Evolutionary conservation across 2,797 vertebrate genomes (phyloP).

Genomic region (Amblyopsis hoosieri): DNA sequence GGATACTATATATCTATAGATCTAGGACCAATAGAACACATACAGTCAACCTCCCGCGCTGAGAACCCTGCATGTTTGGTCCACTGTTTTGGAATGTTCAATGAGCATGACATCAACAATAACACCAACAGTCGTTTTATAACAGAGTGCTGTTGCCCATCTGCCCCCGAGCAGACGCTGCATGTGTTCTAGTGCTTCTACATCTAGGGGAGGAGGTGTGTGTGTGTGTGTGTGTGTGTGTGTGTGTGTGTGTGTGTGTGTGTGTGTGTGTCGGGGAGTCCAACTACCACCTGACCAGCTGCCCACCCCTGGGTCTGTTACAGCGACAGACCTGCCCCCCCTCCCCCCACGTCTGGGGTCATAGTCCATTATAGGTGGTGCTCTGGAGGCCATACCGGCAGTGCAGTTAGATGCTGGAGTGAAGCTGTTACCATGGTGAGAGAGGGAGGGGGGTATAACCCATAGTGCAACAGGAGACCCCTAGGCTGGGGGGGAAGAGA

Average conservation of each 20-base stretch:
- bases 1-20: slow-evolving; percentile 57
- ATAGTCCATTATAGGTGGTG: slow-evolving; percentile 53
- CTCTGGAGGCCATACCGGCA: slow-evolving; percentile 66
- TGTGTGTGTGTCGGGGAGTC: background rate
- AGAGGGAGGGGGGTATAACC: slow-evolving; percentile 56
- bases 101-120: slow-evolving; percentile 71
- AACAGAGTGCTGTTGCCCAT: slow-evolving; percentile 13
- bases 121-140: slow-evolving; percentile 55
- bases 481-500: slow-evolving; percentile 30
- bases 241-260: too few relatives aligned
- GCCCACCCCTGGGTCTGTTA: slow-evolving; percentile 40
- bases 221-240: too few relatives aligned
- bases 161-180: slow-evolving; percentile 27
- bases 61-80: slow-evolving; percentile 52
- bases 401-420: slow-evolving; percentile 53
- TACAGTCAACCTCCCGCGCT: slow-evolving; percentile 49
- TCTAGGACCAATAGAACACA: slow-evolving; percentile 68
- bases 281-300: slow-evolving; percentile 39
- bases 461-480: slow-evolving; percentile 66
- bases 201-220: slow-evolving; percentile 38
- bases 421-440: slow-evolving; percentile 20
- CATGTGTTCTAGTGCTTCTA: slow-evolving; percentile 64
- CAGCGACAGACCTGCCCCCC: slow-evolving; percentile 45
- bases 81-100: slow-evolving; percentile 75
- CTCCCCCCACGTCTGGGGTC: slow-evolving; percentile 26